Evolutionary conservation across 2,113 vertebrate species (phyloP).

Genomic region (Osmerus mordax): DNA sequence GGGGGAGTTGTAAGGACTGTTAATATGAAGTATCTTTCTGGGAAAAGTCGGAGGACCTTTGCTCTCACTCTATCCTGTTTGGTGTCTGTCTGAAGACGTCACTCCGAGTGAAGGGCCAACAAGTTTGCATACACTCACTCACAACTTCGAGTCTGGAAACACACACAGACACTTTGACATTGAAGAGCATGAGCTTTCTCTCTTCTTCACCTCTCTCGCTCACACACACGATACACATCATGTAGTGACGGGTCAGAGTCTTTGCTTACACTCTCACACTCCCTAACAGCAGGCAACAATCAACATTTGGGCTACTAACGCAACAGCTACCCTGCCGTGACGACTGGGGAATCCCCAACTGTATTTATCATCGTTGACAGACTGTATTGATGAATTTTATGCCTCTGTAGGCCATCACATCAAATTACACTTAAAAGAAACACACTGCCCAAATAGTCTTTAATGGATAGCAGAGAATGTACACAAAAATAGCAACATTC

Average conservation of each 20-base stretch:
- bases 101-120: not conserved
- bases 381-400: slow-evolving; percentile 30
- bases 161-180: slow-evolving; percentile 37
- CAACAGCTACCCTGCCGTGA: slow-evolving; percentile 8
- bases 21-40: slow-evolving; percentile 2
- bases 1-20: slow-evolving; percentile 5
- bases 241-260: slow-evolving; percentile 15
- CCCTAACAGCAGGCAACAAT: slow-evolving; percentile 27
- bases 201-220: not conserved
- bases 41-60: not conserved
- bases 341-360: slow-evolving; percentile 5
- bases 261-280: slow-evolving; percentile 43
- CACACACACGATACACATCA: slow-evolving; percentile 17
- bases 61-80: not conserved
- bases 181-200: slow-evolving; percentile 50
- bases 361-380: slow-evolving; percentile 22
- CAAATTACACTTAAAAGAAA: slow-evolving; percentile 24
- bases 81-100: not conserved
- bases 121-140: not conserved
- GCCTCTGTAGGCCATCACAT: not conserved
- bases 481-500: not conserved
- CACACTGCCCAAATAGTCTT: not conserved
- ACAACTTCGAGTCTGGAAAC: slow-evolving; percentile 20
- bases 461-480: not conserved
- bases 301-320: slow-evolving; percentile 30